phyloP scores from a whole-genome alignment of 1,140 invertebrate species.

The Drosophila auraria region DNA sequence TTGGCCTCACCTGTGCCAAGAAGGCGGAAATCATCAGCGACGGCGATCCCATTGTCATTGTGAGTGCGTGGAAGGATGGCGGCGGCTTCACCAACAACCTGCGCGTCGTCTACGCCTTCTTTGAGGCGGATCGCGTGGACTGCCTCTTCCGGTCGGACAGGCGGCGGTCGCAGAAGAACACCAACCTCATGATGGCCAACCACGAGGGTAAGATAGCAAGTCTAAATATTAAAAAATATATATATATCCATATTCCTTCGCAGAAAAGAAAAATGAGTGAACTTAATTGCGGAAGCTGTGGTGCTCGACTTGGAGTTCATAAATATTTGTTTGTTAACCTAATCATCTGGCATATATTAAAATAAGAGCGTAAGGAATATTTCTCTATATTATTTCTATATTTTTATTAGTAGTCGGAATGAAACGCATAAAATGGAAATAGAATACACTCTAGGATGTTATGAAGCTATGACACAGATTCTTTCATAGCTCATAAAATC shows the following conservation, averaged over 20 bases:
- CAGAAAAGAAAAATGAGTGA: conserved; percentile 19
- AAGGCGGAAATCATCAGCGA: conserved; percentile 92
- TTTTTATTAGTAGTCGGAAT: too few relatives aligned
- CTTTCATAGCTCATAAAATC: background rate
- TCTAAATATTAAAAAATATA: too few relatives aligned
- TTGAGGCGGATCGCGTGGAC: conserved; percentile 70
- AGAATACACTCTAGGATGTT: background rate
- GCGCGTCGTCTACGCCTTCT: conserved; percentile 93
- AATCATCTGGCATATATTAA: background rate
- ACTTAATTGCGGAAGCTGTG: background rate
- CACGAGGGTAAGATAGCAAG: background rate
- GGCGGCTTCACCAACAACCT: conserved; percentile 98
- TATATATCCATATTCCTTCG: background rate
- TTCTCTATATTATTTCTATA: too few relatives aligned
- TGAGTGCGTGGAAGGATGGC: conserved; percentile 98
- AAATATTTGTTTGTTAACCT: background rate
- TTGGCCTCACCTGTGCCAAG: conserved; percentile 94
- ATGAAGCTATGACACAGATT: background rate
- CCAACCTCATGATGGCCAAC: conserved; percentile 26
- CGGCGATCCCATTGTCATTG: conserved; percentile 95
- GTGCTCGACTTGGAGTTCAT: background rate
- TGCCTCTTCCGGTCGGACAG: conserved; percentile 59
- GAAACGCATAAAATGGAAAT: too few relatives aligned
- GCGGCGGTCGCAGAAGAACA: conserved; percentile 41
- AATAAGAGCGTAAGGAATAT: conserved; percentile 1